Conservation (phyloP, 2,113 vertebrate species). For the Cichladusa arquata region DNA sequence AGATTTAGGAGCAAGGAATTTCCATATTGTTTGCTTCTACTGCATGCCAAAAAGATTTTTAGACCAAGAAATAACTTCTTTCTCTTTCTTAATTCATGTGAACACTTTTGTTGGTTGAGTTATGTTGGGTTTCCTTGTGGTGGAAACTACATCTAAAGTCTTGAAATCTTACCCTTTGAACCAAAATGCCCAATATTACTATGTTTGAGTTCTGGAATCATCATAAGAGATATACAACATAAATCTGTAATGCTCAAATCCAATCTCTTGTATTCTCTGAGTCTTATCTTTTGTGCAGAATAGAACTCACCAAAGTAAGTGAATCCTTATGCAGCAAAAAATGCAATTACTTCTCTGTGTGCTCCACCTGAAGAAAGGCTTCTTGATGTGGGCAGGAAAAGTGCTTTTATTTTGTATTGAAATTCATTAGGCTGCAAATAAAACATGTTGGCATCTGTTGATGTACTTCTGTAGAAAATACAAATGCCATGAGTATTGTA, state of each 20-base stretch:
- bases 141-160: background rate
- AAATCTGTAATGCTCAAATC: background rate
- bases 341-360: background rate
- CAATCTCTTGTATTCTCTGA: background rate
- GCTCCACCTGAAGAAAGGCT: background rate
- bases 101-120: background rate
- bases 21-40: background rate
- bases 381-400: background rate
- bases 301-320: background rate
- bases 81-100: background rate
- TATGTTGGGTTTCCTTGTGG: background rate
- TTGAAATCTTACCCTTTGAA: background rate
- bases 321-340: background rate
- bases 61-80: background rate
- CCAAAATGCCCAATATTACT: background rate
- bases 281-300: background rate
- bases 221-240: accelerated
- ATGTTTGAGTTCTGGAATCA: background rate
- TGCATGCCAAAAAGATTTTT: background rate
- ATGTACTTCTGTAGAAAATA: background rate
- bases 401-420: background rate
- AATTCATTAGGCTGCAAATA: background rate
- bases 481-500: background rate
- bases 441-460: background rate
- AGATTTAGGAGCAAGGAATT: background rate